Evolutionary conservation across 2,888 invertebrate species (phyloP), one percentile per base, ranked within the genome.

Genomic region (Petrolisthes cinctipes): DNA sequence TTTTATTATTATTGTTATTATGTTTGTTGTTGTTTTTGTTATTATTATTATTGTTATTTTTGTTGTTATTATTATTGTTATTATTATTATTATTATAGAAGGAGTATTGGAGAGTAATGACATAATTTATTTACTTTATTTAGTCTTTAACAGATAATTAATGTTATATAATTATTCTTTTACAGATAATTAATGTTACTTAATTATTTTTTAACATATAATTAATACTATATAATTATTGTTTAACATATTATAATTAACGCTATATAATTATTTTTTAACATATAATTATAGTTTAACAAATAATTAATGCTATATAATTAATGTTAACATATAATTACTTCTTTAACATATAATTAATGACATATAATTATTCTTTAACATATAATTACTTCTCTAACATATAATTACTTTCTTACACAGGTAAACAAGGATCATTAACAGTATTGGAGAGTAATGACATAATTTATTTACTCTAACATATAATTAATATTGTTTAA

Each of bases 361-460:
- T 14, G 14, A 9, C 6, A 73, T n/a, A 73, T 73, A 14, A n/a
- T n/a, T 73, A 73, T 73, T 14, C n/a, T 23, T 37, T 23, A 76
- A 37, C 20, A 37, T 37, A 37, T 23, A 37, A 37, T 76, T 23
- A 37, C 14, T 76, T 14, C 37, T 23, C 51, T 37, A 14, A 51
- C 37, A 76, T 37, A 76, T 51, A 76, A 23, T 14, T 20, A 76
- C 37, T 82, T 68, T 51, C 14, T 53, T 17, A 82, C 17, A 78
- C 91, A 94, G 94, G 96, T 91, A 94, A 94, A 61, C 94, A 95
- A 90, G 94, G 95, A 68, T 96, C 97, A 0, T 92, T 96, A 89
- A 95, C 94, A 0, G 95, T 95, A 14, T 94, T 96, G 87, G 96
- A 96, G 91, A 95, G 95, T 91, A 96, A 96, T 91, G 96, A 96